Base-by-base conservation (phyloP, 2,113 vertebrate genomes). In the Morone chrysops region DNA sequence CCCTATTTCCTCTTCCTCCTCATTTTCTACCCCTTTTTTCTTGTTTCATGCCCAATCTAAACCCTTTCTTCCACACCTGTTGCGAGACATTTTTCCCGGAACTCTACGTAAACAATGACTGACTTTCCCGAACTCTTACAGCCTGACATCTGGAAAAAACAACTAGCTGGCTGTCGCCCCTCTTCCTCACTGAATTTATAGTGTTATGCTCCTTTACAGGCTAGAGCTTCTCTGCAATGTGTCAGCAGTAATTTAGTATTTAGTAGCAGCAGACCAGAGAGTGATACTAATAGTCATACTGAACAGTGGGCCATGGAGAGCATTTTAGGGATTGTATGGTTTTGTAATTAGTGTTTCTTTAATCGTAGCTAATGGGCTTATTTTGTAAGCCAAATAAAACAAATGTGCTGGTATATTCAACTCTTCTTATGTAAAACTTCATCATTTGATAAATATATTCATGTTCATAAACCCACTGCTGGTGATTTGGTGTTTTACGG, bases 71-170 rank as follows among this genome's bases (percentile, higher is more conserved):
- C 80, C 80, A 93, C 95, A 96, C 94, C 95, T 96, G 94, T 95
- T 91, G 56, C 50, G 54, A 85, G 88, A 84, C 62, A 75, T 90
- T 92, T 90, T 91, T 91, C 80, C 82, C 81, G 43, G 69, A 93
- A 87, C 48, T 75, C 75, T 53, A 81, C 71, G 85, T 73, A 90
- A 93, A 93, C 89, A 93, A 91, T 72, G 66, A 57, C 43, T 36
- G 82, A 72, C 83, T 92, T 94, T 93, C 90, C 92, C 50, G 54
- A 65, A 76, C 70, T 70, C 31, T 59, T 41, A 81, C 75, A 81
- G 63, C 41, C 62, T 2, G 77, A 93, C 94, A 95, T 95, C 93
- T 95, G 95, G 94, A 92, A 94, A 93, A 90, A 66, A 70, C 75
- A 87, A 78, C 78, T 69, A 8, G 57, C 48, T 65, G 68, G 59